Percentiles rank a stretch among this genome's conserved stretches.
phyloP scores from a whole-genome alignment of 2,113 vertebrate genomes.

The Nannospalax galili region DNA sequence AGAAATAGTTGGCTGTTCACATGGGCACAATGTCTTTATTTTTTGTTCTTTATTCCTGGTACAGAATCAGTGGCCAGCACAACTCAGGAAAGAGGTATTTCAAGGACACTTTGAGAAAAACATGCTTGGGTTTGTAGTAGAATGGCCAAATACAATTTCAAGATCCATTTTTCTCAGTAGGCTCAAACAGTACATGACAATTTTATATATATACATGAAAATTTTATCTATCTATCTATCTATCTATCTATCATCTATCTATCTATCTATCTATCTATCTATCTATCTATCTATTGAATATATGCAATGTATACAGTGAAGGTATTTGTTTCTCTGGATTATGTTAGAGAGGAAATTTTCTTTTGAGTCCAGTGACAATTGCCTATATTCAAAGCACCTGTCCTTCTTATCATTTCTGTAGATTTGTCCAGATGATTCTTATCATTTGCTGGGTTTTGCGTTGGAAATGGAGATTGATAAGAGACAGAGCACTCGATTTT shows the following conservation, averaged over 20 bases:
- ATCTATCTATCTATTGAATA: no score
- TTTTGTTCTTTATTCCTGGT: background rate
- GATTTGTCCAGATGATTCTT: background rate
- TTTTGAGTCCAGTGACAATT: background rate
- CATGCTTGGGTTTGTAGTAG: background rate
- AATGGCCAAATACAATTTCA: background rate
- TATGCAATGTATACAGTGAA: background rate
- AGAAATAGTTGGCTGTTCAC: background rate
- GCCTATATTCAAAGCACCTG: background rate
- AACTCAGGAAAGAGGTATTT: background rate
- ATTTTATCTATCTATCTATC: no score
- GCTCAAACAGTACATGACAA: background rate
- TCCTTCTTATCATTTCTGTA: background rate
- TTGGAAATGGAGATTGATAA: background rate
- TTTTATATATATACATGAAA: no score
- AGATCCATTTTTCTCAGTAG: background rate
- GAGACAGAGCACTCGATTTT: background rate
- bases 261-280: no score
- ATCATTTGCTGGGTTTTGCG: background rate
- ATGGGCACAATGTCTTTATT: background rate
- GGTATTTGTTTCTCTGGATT: background rate
- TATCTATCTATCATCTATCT: no score
- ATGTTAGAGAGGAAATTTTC: background rate
- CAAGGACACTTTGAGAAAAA: background rate
- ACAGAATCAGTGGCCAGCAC: background rate